A percentile compares a stretch with the other conserved stretches of the same genome.
phyloP scores from a whole-genome alignment of 2,797 vertebrate species.

The Enoplosus armatus region DNA sequence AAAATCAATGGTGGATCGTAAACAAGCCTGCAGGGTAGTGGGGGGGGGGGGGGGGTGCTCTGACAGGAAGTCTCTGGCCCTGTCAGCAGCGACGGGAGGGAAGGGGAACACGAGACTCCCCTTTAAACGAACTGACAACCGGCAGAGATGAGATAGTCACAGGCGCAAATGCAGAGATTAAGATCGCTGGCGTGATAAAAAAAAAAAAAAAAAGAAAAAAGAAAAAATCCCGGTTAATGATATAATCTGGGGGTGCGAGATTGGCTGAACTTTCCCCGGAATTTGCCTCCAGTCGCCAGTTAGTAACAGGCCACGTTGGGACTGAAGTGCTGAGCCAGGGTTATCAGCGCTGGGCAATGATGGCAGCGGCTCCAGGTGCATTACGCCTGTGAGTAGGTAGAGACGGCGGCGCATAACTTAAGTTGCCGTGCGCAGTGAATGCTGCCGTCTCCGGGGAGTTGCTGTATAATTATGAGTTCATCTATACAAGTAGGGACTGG shows the following conservation, averaged over 20 bases:
- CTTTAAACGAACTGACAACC: conserved; percentile 41
- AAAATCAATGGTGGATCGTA: conserved; percentile 60
- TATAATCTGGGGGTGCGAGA: conserved; percentile 37
- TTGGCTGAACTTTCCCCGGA: conserved; percentile 6
- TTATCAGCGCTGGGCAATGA: conserved; percentile 18
- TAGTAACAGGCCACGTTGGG: conserved; percentile 25
- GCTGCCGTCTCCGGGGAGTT: conserved; percentile 1
- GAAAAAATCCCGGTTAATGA: conserved; percentile 42
- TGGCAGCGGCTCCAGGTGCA: conserved; percentile 13
- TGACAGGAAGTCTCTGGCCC: conserved; percentile 8
- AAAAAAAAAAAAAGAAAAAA: no score
- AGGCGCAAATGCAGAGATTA: conserved; percentile 28
- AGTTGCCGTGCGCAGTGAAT: neutral
- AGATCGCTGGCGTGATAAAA: conserved; percentile 42
- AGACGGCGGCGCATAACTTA: neutral
- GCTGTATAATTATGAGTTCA: conserved; percentile 15
- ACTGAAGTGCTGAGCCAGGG: conserved; percentile 24
- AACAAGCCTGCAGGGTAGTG: conserved; percentile 30
- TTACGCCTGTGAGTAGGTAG: conserved; percentile 7
- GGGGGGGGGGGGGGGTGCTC: neutral
- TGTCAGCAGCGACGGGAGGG: conserved; percentile 3
- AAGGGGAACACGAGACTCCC: neutral
- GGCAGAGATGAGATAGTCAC: conserved; percentile 35
- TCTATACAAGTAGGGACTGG: neutral
- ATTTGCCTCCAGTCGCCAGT: conserved; percentile 37